Percentiles rank a stretch among this genome's conserved stretches.
These are phyloP conservation scores for Amblyjoppa proteus DNA, from an alignment of 2,888 invertebrate genomes.

Conservation along the genomic window DNA sequence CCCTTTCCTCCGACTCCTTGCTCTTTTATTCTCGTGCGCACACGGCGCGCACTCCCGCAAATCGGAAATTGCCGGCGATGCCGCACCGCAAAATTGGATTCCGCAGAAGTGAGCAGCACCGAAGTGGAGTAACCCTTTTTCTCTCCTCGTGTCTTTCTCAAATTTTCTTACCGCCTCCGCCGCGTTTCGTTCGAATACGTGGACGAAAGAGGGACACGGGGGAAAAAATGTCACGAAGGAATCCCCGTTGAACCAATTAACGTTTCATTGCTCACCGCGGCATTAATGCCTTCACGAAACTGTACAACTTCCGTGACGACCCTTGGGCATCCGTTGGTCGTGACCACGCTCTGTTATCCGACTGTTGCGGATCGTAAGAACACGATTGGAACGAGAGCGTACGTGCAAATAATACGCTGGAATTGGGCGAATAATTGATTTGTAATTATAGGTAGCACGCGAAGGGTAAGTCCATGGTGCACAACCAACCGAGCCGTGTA, in stretches of 20 bases:
- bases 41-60: slow-evolving; percentile 4
- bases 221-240: neutral
- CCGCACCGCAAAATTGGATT: slow-evolving; percentile 68
- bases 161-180: slow-evolving; percentile 28
- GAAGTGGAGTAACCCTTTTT: slow-evolving; percentile 30
- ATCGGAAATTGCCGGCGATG: slow-evolving; percentile 41
- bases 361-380: neutral
- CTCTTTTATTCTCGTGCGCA: slow-evolving; percentile 38
- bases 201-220: neutral
- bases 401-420: slow-evolving; percentile 28
- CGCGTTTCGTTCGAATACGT: neutral
- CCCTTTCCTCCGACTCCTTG: slow-evolving; percentile 24
- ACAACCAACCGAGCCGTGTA: slow-evolving; percentile 27
- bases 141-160: slow-evolving; percentile 8
- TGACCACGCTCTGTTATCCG: neutral
- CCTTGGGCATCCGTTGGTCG: neutral
- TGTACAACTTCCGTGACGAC: neutral
- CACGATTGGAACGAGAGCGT: neutral
- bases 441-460: slow-evolving; percentile 60
- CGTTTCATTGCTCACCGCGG: neutral
- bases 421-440: slow-evolving; percentile 63
- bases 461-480: slow-evolving; percentile 21
- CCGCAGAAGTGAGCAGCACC: slow-evolving; percentile 57
- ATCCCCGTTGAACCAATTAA: slow-evolving; percentile 24
- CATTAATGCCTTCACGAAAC: neutral